phyloP scores from a whole-genome alignment of 1,140 invertebrate genomes.

The Sitodiplosis mosellana region DNA sequence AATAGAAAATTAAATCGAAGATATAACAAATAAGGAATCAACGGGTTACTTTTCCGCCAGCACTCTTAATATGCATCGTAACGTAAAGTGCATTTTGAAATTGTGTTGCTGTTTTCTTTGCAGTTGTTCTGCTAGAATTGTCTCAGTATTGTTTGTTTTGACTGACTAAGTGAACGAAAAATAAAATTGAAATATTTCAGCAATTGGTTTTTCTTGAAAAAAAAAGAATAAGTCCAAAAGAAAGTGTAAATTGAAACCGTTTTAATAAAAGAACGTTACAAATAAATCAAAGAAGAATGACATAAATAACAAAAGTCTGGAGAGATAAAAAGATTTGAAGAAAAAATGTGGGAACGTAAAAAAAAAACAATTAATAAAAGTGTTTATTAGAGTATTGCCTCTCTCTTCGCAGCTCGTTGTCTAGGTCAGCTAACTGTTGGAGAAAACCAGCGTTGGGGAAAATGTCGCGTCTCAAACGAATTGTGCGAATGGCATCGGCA shows the following conservation, averaged over 20 bases:
- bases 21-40: too few species aligned
- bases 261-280: neutral
- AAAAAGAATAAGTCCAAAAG: neutral
- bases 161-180: too few species aligned
- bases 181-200: neutral
- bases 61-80: too few species aligned
- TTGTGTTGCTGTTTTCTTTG: too few species aligned
- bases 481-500: slow-evolving; percentile 45
- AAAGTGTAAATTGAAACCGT: neutral
- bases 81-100: too few species aligned
- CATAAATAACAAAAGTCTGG: neutral
- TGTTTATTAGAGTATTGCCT: slow-evolving; percentile 19
- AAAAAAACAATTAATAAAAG: neutral
- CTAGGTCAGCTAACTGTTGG: slow-evolving; percentile 49
- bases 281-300: neutral
- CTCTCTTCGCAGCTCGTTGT: slow-evolving; percentile 38
- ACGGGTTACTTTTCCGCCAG: too few species aligned
- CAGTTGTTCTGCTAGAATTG: too few species aligned
- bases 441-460: slow-evolving; percentile 66
- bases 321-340: neutral
- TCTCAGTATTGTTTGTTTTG: too few species aligned
- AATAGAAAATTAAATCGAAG: too few species aligned
- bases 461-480: slow-evolving; percentile 47
- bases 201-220: neutral
- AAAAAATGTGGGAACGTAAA: neutral